A percentile compares a stretch with the other conserved stretches of the same genome.
Evolutionary conservation across 2,797 vertebrate species (phyloP).

Genomic region (Anguilla obscura): DNA sequence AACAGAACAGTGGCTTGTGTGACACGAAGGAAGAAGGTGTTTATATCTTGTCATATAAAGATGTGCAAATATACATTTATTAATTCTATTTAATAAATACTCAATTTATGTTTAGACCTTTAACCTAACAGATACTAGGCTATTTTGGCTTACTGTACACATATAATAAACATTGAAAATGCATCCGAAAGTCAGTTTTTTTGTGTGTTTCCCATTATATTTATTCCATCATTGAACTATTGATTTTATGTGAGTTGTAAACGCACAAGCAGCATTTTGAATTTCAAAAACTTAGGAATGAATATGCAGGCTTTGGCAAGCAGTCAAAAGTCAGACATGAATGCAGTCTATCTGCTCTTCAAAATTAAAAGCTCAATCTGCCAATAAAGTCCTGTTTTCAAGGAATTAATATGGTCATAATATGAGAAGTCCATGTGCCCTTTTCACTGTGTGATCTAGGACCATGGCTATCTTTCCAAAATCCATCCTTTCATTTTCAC

Average conservation of each 20-base stretch:
- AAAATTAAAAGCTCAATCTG: constrained; percentile 16
- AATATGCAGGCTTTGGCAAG: background rate
- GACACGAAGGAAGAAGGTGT: background rate
- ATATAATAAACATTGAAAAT: background rate
- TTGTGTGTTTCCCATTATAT: background rate
- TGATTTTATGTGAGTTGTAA: background rate
- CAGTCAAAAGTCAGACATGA: constrained; percentile 7
- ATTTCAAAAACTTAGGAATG: background rate
- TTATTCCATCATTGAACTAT: constrained; percentile 11
- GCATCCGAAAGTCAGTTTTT: background rate
- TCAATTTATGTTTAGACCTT: background rate
- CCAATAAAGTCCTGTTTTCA: constrained; percentile 41
- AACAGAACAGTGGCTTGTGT: background rate
- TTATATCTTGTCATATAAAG: background rate
- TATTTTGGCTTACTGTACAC: background rate
- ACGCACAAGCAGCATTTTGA: background rate
- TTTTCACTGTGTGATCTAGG: constrained; percentile 46
- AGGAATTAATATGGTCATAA: constrained; percentile 54
- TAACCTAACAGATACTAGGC: background rate
- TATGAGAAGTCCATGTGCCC: constrained; percentile 50
- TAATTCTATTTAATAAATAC: background rate
- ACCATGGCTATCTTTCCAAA: constrained; percentile 32
- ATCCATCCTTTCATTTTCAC: constrained; percentile 50
- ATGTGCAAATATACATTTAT: background rate
- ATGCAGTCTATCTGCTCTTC: constrained; percentile 19